Evolutionary conservation across 2,113 vertebrate genomes (phyloP).

Genomic region (Coptodon rendalli): DNA sequence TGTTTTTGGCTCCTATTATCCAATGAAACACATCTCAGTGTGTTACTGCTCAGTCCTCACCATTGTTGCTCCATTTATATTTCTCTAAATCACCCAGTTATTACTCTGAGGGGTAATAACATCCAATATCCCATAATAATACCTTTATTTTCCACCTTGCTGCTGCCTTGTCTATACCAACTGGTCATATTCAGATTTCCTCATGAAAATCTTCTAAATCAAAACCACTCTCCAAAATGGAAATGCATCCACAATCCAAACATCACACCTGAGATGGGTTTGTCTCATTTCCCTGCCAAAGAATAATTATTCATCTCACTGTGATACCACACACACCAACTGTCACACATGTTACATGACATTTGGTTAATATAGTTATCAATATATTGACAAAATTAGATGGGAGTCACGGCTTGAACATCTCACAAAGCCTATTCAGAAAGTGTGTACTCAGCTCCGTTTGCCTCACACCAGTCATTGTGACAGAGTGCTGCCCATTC

Average conservation of each 20-base stretch:
- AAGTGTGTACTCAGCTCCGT: neutral
- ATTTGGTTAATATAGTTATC: neutral
- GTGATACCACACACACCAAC: neutral
- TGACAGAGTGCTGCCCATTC: neutral
- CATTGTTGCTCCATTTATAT: too few relatives aligned
- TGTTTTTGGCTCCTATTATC: neutral
- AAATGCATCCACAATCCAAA: neutral
- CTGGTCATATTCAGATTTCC: neutral
- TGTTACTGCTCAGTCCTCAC: too few relatives aligned
- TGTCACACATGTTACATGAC: neutral
- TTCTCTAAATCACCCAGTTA: neutral
- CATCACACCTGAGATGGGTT: neutral
- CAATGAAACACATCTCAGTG: neutral
- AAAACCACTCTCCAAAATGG: neutral
- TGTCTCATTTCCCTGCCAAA: neutral
- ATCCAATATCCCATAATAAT: neutral
- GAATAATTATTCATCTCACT: rapidly evolving
- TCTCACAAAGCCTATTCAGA: neutral
- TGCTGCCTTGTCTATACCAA: neutral
- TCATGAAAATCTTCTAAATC: neutral
- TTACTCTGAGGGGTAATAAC: neutral
- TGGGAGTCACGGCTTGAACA: neutral
- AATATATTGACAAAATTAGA: neutral
- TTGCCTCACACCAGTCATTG: neutral
- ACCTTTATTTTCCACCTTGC: neutral